These are phyloP conservation scores for Brassicogethes aeneus DNA, from an alignment of 2,888 invertebrate genomes.

Conservation along the genomic window DNA sequence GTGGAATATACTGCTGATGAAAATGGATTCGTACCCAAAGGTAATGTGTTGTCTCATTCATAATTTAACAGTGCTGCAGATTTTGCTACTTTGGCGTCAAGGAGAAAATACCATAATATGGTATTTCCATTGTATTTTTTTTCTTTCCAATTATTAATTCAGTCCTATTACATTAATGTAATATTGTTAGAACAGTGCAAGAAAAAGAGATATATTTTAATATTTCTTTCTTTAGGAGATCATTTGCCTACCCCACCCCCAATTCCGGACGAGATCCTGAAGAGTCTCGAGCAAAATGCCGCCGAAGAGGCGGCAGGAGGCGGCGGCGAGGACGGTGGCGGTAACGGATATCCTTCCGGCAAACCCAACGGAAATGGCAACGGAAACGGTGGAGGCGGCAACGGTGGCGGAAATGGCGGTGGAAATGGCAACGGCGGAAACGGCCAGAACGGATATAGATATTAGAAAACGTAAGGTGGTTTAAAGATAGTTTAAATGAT, in stretches of 20 bases:
- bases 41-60: too few relatives aligned
- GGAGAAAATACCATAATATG: too few relatives aligned
- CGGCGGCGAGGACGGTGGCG: conserved; percentile 16
- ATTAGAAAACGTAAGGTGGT: conserved; percentile 9
- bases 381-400: conserved; percentile 20
- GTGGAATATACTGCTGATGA: conserved; percentile 57
- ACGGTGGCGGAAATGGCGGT: conserved; percentile 16
- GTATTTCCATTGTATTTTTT: too few relatives aligned
- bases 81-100: too few relatives aligned
- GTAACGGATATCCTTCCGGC: conserved; percentile 12
- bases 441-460: conserved; percentile 17
- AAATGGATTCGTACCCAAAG: conserved; percentile 55
- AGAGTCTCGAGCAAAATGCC: conserved; percentile 46
- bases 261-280: conserved; percentile 55
- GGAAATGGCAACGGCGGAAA: conserved; percentile 18
- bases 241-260: conserved; percentile 56
- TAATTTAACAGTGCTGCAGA: too few relatives aligned
- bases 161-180: too few relatives aligned
- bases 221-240: conserved; percentile 28
- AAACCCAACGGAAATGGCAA: conserved; percentile 24
- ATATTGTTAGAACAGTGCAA: too few relatives aligned
- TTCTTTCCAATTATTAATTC: too few relatives aligned
- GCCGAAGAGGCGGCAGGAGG: conserved; percentile 39
- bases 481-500: neutral
- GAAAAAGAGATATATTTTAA: conserved; percentile 9